Conservation (phyloP, 1,140 invertebrate species). For the Papilio helenus region DNA sequence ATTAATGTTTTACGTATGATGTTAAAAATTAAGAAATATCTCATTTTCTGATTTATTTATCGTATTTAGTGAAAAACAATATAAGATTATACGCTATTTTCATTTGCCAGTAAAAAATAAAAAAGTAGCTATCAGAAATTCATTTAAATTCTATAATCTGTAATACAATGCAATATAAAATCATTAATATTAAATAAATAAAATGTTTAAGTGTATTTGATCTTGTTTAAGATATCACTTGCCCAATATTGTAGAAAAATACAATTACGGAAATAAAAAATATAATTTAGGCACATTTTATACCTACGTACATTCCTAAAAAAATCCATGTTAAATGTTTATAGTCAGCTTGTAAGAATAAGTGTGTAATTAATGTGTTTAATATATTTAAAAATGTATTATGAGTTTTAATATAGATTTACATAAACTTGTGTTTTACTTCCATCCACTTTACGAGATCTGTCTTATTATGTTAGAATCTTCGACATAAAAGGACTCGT, state of each 20-base stretch:
- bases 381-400: slow-evolving; percentile 3
- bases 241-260: not conserved
- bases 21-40: not conserved
- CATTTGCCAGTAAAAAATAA: not conserved
- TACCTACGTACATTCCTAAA: slow-evolving; percentile 19
- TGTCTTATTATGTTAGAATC: not conserved
- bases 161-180: not conserved
- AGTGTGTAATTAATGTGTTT: slow-evolving; percentile 30
- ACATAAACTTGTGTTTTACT: slow-evolving; percentile 15
- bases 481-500: not conserved
- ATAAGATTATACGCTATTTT: not conserved
- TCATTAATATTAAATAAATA: not conserved
- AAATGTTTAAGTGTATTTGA: not conserved
- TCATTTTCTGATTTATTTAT: too few species aligned
- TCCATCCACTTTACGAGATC: not conserved
- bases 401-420: slow-evolving; percentile 27
- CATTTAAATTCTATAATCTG: too few species aligned
- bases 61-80: not conserved
- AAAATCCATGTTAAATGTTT: not conserved
- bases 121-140: too few species aligned
- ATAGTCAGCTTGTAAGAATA: slow-evolving; percentile 3
- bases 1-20: not conserved
- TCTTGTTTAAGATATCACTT: not conserved
- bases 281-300: not conserved
- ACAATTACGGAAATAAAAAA: not conserved